Evolutionary conservation across 2,888 invertebrate species (phyloP).

Genomic region (Hymenopus coronatus): DNA sequence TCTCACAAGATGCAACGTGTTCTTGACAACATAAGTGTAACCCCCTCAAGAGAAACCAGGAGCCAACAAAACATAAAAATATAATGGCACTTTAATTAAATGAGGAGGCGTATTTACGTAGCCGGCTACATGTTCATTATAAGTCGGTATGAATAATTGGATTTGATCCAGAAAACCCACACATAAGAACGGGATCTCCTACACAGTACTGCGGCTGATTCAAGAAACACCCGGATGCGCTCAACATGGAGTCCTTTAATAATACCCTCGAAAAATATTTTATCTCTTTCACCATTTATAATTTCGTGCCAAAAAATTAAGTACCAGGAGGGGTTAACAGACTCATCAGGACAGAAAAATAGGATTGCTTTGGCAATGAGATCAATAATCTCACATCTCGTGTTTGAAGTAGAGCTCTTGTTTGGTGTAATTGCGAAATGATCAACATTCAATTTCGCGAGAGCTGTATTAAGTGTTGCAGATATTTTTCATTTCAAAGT

Average conservation of each 20-base stretch:
- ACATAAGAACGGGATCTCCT: not conserved
- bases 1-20: not conserved
- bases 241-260: not conserved
- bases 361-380: not conserved
- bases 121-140: not conserved
- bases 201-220: not conserved
- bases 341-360: not conserved
- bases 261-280: not conserved
- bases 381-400: too few species aligned
- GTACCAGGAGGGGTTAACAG: not conserved
- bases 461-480: too few species aligned
- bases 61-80: not conserved
- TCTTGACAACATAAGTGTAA: not conserved
- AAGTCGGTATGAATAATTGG: not conserved
- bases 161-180: not conserved
- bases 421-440: too few species aligned
- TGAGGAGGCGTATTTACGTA: not conserved
- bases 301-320: not conserved
- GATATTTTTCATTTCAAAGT: too few species aligned
- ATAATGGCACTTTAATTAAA: not conserved
- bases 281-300: not conserved
- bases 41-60: not conserved
- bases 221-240: not conserved
- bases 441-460: too few species aligned
- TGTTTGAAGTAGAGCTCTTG: not conserved